Conservation (phyloP, 1,140 invertebrate genomes). For the Laupala kohalensis region DNA sequence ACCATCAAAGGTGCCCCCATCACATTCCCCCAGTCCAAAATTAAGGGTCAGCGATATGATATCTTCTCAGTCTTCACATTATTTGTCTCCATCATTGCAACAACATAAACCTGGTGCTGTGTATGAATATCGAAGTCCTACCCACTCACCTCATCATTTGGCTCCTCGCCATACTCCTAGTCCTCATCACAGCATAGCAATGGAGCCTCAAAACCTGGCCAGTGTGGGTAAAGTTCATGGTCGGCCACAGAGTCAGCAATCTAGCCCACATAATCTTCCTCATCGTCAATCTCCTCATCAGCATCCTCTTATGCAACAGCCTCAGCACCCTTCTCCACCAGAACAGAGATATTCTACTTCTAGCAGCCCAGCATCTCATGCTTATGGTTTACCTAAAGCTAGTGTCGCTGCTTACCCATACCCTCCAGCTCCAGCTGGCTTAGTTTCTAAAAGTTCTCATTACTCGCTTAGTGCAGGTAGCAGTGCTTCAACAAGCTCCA, state of each 20-base stretch:
- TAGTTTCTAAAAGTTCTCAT: slow-evolving; percentile 16
- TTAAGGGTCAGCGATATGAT: slow-evolving; percentile 38
- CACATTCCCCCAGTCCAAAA: slow-evolving; percentile 48
- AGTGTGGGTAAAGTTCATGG: slow-evolving; percentile 20
- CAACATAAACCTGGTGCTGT: slow-evolving; percentile 3
- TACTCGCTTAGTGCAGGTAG: slow-evolving; percentile 24
- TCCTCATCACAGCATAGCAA: slow-evolving; percentile 17
- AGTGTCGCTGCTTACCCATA: slow-evolving; percentile 23
- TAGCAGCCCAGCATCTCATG: slow-evolving; percentile 4
- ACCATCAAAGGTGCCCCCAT: slow-evolving; percentile 38
- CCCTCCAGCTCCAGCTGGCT: slow-evolving; percentile 12
- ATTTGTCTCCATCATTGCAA: slow-evolving; percentile 34
- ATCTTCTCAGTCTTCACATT: slow-evolving; percentile 27
- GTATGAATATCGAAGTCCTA: slow-evolving; percentile 42
- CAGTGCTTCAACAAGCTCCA: slow-evolving; percentile 30
- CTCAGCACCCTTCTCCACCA: slow-evolving; percentile 17
- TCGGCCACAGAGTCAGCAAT: slow-evolving; percentile 16
- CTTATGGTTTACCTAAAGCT: slow-evolving; percentile 18
- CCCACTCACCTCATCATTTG: slow-evolving; percentile 38
- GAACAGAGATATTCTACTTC: slow-evolving; percentile 13
- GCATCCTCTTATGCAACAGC: slow-evolving; percentile 10
- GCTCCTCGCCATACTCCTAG: slow-evolving; percentile 23
- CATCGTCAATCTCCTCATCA: slow-evolving; percentile 21
- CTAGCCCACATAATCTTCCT: slow-evolving; percentile 16
- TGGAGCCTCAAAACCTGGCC: slow-evolving; percentile 18